Evolutionary conservation across 2,797 vertebrate genomes (phyloP), one percentile per base, ranked within the genome.

Genomic region (Adelosebastes latens): DNA sequence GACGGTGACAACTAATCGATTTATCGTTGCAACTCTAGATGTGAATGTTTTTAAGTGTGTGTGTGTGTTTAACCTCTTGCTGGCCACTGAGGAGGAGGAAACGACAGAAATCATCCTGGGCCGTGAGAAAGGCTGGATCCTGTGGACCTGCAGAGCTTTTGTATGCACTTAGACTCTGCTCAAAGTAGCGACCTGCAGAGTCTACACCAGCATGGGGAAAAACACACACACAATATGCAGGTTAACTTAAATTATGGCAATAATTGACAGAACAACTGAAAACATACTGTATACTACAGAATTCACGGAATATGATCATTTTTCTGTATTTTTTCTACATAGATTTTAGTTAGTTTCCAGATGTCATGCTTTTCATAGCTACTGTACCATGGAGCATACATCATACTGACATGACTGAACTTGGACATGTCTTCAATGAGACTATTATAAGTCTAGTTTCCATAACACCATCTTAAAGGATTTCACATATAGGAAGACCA

Each of bases 51-150:
- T 66, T 72, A 6, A 32, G 16, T 39, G 42, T 74, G 36, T 39
- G 18, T 72, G 31, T 9, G 8, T 36, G 20, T 56, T 32, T 80
- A 53, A 96, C 93, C 88, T 94, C 85, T 77, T 94, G 89, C 36
- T 96, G 87, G 72, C 94, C 95, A 32, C 56, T 91, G 80, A 80
- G 77, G 72, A 95, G 94, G 20, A 96, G 94, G 80, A 96, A 96
- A 61, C 79, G 94, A 86, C 94, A 95, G 87, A 94, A 96, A 85
- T 95, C 92, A 62, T 96, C 94, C 84, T 96, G 94, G 66, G 86
- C 91, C 1, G 85, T 25, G 32, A 96, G 93, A 49, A 93, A 94
- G 34, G 81, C 89, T 68, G 91, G 82, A 87, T 90, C 94, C 49
- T 83, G 84, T 8, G 29, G 62, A 46, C 93, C 94, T 68, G 80